A percentile compares a stretch with the other conserved stretches of the same genome.
These are phyloP conservation scores for Thaumatotibia leucotreta DNA, from an alignment of 1,140 invertebrate species.

Conservation along the genomic window DNA sequence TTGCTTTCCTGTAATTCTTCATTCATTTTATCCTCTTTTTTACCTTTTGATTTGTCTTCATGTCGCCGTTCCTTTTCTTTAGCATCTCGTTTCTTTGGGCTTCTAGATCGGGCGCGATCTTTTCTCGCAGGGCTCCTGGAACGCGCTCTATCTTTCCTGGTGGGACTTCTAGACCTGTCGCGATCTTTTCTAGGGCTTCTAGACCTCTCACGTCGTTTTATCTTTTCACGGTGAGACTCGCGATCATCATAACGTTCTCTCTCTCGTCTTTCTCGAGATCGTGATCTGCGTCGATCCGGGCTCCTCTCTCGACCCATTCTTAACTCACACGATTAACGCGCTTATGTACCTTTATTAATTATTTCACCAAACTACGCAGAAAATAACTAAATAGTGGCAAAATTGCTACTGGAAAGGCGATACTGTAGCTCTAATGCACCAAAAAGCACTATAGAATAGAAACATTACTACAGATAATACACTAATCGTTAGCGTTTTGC, in stretches of 20 bases:
- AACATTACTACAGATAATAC: too few relatives aligned
- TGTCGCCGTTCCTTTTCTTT: slow-evolving; percentile 59
- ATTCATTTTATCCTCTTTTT: slow-evolving; percentile 63
- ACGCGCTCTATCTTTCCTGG: slow-evolving; percentile 38
- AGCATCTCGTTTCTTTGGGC: slow-evolving; percentile 53
- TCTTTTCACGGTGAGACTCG: slow-evolving; percentile 57
- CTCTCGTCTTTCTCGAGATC: slow-evolving; percentile 57
- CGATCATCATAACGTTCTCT: slow-evolving; percentile 62
- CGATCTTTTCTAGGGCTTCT: slow-evolving; percentile 52
- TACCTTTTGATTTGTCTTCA: slow-evolving; percentile 69
- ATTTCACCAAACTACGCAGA: background rate
- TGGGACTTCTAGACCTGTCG: slow-evolving; percentile 44
- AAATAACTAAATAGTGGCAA: background rate
- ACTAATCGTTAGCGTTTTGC: too few relatives aligned
- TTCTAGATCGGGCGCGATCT: slow-evolving; percentile 48
- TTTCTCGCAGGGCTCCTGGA: slow-evolving; percentile 41
- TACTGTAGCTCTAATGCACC: too few relatives aligned
- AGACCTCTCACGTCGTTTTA: slow-evolving; percentile 53
- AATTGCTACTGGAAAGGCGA: background rate
- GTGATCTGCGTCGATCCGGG: slow-evolving; percentile 55
- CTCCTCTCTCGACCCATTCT: slow-evolving; percentile 58
- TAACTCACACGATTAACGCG: background rate
- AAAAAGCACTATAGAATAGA: too few relatives aligned
- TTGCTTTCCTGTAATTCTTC: slow-evolving; percentile 67
- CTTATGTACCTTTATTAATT: background rate